Conservation (phyloP, 2,113 vertebrate genomes). For the Recurvirostra avosetta region DNA sequence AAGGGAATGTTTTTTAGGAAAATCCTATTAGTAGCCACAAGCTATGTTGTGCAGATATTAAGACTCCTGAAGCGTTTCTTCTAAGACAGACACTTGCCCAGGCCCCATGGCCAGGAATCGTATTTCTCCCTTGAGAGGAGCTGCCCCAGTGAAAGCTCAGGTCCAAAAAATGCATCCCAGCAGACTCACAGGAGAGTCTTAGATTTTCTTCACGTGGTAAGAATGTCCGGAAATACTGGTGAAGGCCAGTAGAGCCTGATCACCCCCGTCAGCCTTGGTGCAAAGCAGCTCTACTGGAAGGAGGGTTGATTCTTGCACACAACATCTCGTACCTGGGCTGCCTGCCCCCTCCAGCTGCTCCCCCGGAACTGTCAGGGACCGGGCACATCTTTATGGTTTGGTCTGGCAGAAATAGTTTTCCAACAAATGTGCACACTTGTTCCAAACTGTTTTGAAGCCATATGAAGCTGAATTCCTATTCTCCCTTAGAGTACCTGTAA, state of each 20-base stretch:
- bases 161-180: background rate
- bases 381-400: background rate
- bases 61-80: background rate
- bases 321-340: fast-evolving
- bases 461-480: background rate
- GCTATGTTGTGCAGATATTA: background rate
- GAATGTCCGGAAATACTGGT: background rate
- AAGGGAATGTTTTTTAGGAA: background rate
- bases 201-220: background rate
- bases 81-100: background rate
- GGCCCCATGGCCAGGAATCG: background rate
- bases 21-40: background rate
- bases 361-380: too few relatives aligned
- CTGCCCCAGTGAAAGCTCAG: background rate
- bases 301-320: background rate
- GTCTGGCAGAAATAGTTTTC: background rate
- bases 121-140: background rate
- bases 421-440: fast-evolving
- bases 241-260: background rate
- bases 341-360: background rate
- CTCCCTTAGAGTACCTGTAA: background rate
- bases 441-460: background rate
- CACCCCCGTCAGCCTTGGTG: background rate
- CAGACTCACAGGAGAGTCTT: background rate
- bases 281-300: background rate